Conservation (phyloP, 2,113 vertebrate species). For the Corythaeola cristata region DNA sequence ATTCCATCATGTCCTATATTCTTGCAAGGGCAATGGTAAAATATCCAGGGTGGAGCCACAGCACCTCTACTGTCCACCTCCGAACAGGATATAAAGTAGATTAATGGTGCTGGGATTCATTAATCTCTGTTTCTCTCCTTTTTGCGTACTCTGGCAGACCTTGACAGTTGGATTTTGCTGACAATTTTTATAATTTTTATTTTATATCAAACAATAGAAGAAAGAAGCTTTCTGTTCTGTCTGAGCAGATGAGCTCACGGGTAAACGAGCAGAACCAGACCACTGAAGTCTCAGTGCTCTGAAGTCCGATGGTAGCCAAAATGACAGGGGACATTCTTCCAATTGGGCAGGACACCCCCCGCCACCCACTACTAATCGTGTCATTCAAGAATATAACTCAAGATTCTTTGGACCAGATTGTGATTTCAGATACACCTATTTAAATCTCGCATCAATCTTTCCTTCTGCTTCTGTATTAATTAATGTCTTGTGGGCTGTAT, state of each 20-base stretch:
- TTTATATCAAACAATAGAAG: not conserved
- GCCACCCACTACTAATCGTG: not conserved
- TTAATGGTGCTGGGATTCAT: not conserved
- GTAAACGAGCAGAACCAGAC: not conserved
- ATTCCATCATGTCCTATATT: not conserved
- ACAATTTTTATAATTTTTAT: conserved; percentile 23
- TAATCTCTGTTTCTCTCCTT: conserved; percentile 1
- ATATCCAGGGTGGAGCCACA: not conserved
- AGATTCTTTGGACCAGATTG: conserved; percentile 13
- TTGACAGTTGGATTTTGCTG: not conserved
- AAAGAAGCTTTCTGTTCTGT: not conserved
- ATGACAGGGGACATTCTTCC: not conserved
- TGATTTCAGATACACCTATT: conserved; percentile 10
- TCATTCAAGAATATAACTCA: not conserved
- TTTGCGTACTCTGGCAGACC: not conserved
- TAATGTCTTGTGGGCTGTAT: conserved; percentile 27
- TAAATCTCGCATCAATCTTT: conserved; percentile 47
- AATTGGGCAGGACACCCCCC: not conserved
- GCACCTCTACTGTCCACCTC: not conserved
- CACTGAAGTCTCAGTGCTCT: not conserved
- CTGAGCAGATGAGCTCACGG: not conserved
- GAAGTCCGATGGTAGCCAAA: not conserved
- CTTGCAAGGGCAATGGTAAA: not conserved
- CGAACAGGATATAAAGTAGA: not conserved
- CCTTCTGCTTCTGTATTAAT: conserved; percentile 52